phyloP scores from a whole-genome alignment of 2,113 vertebrate genomes.

The Pitta sordida region DNA sequence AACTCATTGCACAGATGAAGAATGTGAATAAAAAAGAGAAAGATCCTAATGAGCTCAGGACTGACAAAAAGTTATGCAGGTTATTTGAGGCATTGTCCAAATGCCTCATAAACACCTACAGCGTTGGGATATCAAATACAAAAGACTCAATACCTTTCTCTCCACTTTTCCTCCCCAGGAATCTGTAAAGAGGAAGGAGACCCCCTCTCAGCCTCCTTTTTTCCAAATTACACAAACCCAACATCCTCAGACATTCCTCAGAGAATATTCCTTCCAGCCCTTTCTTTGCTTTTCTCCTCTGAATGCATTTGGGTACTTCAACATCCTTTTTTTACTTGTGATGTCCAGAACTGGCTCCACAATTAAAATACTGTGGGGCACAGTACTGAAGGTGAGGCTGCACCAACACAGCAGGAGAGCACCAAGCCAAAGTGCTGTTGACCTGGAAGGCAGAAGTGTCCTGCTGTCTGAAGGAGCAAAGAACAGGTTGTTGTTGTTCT shows the following conservation, averaged over 20 bases:
- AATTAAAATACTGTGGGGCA: not conserved
- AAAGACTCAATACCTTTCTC: not conserved
- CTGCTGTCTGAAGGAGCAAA: not conserved
- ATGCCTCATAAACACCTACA: not conserved
- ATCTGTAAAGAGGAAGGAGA: not conserved
- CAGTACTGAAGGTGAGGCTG: not conserved
- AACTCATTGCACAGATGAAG: not conserved
- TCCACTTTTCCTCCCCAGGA: not conserved
- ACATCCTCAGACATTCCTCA: not conserved
- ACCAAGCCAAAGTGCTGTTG: not conserved
- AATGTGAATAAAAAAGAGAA: not conserved
- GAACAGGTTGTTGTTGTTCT: fast-evolving
- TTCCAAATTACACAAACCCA: not conserved
- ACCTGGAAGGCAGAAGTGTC: fast-evolving
- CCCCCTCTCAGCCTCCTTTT: not conserved
- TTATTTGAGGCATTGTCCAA: not conserved
- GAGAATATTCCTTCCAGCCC: not conserved
- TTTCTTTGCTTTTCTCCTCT: not conserved
- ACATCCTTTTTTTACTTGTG: not conserved
- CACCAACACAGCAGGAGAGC: not conserved
- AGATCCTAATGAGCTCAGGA: not conserved
- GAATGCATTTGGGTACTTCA: not conserved
- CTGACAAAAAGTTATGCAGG: not conserved
- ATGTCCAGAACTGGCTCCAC: not conserved
- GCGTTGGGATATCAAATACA: too few species aligned